phyloP scores from a whole-genome alignment of 1,140 invertebrate genomes.

The Saxidomus purpurata region DNA sequence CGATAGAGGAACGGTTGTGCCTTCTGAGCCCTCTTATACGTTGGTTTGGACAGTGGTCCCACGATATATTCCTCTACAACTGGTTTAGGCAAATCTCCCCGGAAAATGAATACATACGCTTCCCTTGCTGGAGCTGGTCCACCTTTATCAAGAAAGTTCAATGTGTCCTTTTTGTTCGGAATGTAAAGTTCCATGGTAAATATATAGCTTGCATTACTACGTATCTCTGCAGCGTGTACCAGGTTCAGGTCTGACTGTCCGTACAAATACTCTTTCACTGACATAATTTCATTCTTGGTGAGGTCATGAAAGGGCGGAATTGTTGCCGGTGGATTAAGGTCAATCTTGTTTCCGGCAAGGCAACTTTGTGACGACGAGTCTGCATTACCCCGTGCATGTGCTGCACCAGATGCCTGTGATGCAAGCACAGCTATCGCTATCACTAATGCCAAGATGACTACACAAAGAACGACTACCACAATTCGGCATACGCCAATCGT shows the following conservation, averaged over 20 bases:
- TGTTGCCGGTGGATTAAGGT: constrained; percentile 25
- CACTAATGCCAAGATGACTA: constrained; percentile 32
- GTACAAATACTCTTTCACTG: constrained; percentile 33
- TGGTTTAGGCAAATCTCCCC: constrained; percentile 39
- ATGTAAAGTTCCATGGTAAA: constrained; percentile 49
- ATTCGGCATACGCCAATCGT: constrained; percentile 41
- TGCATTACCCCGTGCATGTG: background rate
- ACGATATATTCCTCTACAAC: constrained; percentile 66
- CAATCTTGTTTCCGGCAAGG: background rate
- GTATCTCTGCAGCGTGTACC: background rate
- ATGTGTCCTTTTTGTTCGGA: constrained; percentile 43
- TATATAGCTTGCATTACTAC: constrained; percentile 41
- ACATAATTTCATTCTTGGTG: constrained; percentile 17
- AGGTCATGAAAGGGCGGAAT: constrained; percentile 55
- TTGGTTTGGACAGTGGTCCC: constrained; percentile 63
- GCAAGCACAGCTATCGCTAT: constrained; percentile 27
- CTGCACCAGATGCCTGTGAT: background rate
- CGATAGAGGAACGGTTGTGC: constrained; percentile 43
- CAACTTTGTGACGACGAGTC: background rate
- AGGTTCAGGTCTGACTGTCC: constrained; percentile 45
- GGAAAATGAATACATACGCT: constrained; percentile 65
- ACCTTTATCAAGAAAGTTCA: constrained; percentile 33
- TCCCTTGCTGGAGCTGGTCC: constrained; percentile 46
- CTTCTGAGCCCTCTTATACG: constrained; percentile 35
- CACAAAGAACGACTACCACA: constrained; percentile 33